Conservation (phyloP, 2,113 vertebrate genomes). For the Athene noctua region DNA sequence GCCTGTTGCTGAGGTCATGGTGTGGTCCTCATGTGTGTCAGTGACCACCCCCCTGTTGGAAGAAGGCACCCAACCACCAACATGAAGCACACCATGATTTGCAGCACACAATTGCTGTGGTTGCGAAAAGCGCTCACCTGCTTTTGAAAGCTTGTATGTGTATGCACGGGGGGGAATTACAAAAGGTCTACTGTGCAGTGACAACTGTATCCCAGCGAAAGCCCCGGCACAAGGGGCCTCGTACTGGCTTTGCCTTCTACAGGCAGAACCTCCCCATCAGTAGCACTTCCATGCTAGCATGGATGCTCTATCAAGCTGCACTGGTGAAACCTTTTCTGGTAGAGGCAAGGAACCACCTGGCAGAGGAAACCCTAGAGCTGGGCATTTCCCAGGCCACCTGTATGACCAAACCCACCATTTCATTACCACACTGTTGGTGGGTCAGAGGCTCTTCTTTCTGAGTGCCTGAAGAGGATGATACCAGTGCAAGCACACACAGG, state of each 20-base stretch:
- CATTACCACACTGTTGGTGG: not conserved
- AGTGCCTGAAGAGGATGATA: not conserved
- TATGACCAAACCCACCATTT: not conserved
- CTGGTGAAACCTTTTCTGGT: not conserved
- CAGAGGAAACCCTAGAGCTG: not conserved
- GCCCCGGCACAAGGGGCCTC: accelerated
- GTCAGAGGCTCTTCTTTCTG: not conserved
- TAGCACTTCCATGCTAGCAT: not conserved
- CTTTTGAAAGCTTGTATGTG: not conserved
- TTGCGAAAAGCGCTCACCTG: not conserved
- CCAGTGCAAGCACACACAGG: not conserved
- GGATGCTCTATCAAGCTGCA: not conserved
- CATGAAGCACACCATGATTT: not conserved
- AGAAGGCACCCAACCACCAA: not conserved
- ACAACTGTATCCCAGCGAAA: not conserved
- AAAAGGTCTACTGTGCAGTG: not conserved
- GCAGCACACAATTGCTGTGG: not conserved
- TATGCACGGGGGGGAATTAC: not conserved
- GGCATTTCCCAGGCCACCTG: not conserved
- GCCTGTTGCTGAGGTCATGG: not conserved
- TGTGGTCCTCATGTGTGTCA: accelerated
- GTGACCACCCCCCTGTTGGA: not conserved
- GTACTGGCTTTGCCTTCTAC: not conserved
- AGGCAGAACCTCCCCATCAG: not conserved
- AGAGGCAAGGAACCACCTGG: not conserved